Evolutionary conservation across 2,113 vertebrate species (phyloP), one percentile per base, ranked within the genome.

Genomic region (Corythornis madagascariensis): DNA sequence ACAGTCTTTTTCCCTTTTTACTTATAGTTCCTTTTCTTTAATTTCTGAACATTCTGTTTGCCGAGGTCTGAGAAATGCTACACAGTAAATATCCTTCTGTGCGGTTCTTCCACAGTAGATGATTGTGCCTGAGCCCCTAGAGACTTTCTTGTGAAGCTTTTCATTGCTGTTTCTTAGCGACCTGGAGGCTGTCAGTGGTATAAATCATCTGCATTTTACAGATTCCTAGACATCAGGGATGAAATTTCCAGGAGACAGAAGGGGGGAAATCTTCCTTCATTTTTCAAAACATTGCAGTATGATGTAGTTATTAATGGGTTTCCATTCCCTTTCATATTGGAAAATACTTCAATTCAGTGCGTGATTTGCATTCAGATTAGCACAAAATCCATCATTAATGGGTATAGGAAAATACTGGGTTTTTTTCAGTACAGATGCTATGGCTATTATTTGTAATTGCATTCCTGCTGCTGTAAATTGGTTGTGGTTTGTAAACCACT

Each of bases 371-470:
- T 96, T 97, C 92, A 90, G 94, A 96, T 96, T 91, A 97, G 80
- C 33, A 53, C 16, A 43, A 77, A 56, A 82, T 86, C 45, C 76
- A 61, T 81, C 77, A 78, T 94, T 91, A 94, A 74, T 53, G 42
- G 17, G 18, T 74, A 64, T 13, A 88, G 55, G 55, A 75, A 95
- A 95, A 89, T 89, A 82, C 60, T 93, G 61, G 10, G 4, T 38
- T 52, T 89, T 97, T 96, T 95, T 86, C 95, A 95, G 72, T 92
- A 92, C 89, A 96, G 93, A 83, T 97, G 94, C 88, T 90, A 33
- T 25, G 65, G 91, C 91, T 95, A 94, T 97, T 97, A 93, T 95
- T 97, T 97, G 96, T 97, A 97, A 98, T 97, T 97, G 96, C 71
- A 90, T 18, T 96, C 83, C 87, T 69, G 20, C 92, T 93, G 63